phyloP scores from a whole-genome alignment of 2,113 vertebrate species.

The Gambusia holbrooki region DNA sequence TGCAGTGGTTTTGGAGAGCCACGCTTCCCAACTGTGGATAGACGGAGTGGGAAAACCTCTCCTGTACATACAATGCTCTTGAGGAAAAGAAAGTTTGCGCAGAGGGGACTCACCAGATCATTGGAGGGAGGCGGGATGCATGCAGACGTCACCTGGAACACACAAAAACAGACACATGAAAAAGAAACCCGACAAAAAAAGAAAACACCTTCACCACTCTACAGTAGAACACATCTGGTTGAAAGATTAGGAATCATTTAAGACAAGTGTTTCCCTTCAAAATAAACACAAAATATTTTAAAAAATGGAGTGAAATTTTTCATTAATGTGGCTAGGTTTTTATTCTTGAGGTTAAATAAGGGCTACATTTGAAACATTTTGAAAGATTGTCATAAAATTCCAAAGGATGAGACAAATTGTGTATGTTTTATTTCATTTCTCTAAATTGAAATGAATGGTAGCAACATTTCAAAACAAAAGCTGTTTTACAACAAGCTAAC shows the following conservation, averaged over 20 bases:
- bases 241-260: neutral
- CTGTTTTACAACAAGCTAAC: no score
- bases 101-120: conserved; percentile 84
- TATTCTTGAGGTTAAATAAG: no score
- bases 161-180: conserved; percentile 43
- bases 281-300: no score
- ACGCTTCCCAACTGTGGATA: conserved; percentile 20
- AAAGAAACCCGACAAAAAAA: neutral
- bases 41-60: conserved; percentile 11
- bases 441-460: no score
- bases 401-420: no score
- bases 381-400: no score
- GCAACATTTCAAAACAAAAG: no score
- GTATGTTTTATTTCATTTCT: no score
- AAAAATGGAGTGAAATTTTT: no score
- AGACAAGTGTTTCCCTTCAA: no score
- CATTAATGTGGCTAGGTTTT: no score
- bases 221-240: conserved; percentile 5
- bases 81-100: conserved; percentile 10
- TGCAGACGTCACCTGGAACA: conserved; percentile 82
- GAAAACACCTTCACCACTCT: neutral
- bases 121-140: conserved; percentile 83
- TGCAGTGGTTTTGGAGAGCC: conserved; percentile 50
- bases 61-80: neutral
- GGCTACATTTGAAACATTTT: no score